Conservation (phyloP, 1,140 invertebrate genomes). For the Leptonema lineaticorne region DNA sequence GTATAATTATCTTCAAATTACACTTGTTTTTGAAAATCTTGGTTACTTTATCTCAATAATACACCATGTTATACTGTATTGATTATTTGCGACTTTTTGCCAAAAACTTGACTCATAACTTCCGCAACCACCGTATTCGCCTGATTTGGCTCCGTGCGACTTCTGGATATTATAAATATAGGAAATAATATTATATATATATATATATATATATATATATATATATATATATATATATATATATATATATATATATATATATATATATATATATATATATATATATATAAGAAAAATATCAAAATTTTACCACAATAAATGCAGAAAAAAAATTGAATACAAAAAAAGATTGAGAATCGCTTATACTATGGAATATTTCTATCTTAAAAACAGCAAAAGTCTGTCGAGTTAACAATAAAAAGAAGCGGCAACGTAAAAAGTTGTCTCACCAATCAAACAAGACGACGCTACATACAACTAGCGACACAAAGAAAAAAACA, state of each 20-base stretch:
- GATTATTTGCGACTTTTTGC: too few relatives aligned
- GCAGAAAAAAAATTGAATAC: neutral
- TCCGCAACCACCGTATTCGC: too few relatives aligned
- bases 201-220: neutral
- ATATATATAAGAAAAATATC: neutral
- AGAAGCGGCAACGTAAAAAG: constrained; percentile 21
- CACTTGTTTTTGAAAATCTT: too few relatives aligned
- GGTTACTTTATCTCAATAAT: too few relatives aligned
- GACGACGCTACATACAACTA: constrained; percentile 22
- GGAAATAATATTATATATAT: neutral
- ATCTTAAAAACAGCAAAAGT: constrained; percentile 6
- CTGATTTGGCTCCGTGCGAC: too few relatives aligned
- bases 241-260: neutral
- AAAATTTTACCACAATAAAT: neutral
- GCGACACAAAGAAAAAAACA: constrained; percentile 19
- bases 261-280: neutral
- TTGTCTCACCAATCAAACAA: constrained; percentile 23
- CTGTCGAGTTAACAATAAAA: constrained; percentile 17
- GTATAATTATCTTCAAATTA: too few relatives aligned
- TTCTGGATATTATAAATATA: too few relatives aligned
- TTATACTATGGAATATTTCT: constrained; percentile 4
- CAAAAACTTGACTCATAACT: too few relatives aligned
- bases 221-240: neutral
- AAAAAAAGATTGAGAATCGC: neutral
- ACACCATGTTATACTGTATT: too few relatives aligned